These are phyloP conservation scores for Anadara kagoshimensis DNA, from an alignment of 1,140 invertebrate species.

Conservation along the genomic window DNA sequence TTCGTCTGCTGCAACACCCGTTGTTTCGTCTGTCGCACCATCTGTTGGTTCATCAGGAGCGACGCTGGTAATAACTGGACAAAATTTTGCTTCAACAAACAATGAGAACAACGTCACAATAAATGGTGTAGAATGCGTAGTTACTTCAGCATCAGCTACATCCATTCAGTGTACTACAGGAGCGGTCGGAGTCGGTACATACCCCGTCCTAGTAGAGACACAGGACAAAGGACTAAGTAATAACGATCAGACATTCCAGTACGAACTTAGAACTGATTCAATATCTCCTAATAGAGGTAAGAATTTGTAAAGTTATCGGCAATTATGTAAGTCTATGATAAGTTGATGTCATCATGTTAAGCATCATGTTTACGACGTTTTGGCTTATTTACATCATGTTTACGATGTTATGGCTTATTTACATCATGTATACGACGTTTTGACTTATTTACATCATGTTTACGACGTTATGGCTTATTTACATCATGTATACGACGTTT, in stretches of 20 bases:
- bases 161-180: conserved; percentile 47
- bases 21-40: conserved; percentile 40
- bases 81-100: conserved; percentile 37
- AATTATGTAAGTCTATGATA: too few species aligned
- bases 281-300: conserved; percentile 54
- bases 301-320: neutral
- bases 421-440: too few species aligned
- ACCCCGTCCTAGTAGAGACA: conserved; percentile 45
- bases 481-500: too few species aligned
- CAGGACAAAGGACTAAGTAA: conserved; percentile 39
- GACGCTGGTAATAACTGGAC: conserved; percentile 48
- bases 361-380: too few species aligned
- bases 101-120: conserved; percentile 48
- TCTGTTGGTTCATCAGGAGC: conserved; percentile 32
- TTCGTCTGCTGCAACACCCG: conserved; percentile 44
- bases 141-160: conserved; percentile 33
- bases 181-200: conserved; percentile 37
- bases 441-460: too few species aligned
- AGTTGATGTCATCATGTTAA: too few species aligned
- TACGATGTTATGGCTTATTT: too few species aligned
- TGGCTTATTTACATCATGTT: too few species aligned
- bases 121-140: conserved; percentile 27
- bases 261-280: conserved; percentile 30
- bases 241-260: conserved; percentile 50
- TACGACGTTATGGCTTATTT: too few species aligned